phyloP scores from a whole-genome alignment of 2,797 vertebrate genomes.

The Gymnodraco acuticeps region DNA sequence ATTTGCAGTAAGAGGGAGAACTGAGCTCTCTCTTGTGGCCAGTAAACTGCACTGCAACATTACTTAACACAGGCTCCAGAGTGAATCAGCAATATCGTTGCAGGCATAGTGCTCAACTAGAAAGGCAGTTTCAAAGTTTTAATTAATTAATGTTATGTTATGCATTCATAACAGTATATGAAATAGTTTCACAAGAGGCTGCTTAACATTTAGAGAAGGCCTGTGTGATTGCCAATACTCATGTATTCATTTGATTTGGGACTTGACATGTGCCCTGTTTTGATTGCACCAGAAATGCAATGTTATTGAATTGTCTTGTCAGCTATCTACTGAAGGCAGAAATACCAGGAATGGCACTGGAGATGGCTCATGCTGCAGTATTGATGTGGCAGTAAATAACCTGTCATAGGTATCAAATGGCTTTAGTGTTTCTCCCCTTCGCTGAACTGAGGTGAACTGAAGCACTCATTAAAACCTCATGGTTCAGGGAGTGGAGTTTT shows the following conservation, averaged over 20 bases:
- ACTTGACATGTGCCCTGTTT: background rate
- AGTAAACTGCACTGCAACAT: slow-evolving; percentile 68
- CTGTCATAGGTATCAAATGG: slow-evolving; percentile 79
- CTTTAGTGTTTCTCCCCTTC: slow-evolving; percentile 69
- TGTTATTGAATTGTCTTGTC: background rate
- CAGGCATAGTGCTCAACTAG: slow-evolving; percentile 33
- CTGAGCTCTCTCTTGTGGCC: slow-evolving; percentile 82
- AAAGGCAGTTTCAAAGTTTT: slow-evolving; percentile 33
- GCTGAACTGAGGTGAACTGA: slow-evolving; percentile 71
- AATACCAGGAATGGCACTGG: slow-evolving; percentile 28
- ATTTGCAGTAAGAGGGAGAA: slow-evolving; percentile 48
- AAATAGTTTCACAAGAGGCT: slow-evolving; percentile 8
- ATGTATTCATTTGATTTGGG: slow-evolving; percentile 24
- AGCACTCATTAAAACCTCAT: slow-evolving; percentile 72
- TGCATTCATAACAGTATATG: slow-evolving; percentile 13
- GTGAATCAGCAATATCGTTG: slow-evolving; percentile 81
- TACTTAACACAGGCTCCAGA: slow-evolving; percentile 61
- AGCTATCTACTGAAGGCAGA: slow-evolving; percentile 15
- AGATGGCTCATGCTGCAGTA: slow-evolving; percentile 74
- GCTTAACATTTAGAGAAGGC: slow-evolving; percentile 8
- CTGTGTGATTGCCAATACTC: slow-evolving; percentile 10
- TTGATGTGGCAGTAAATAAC: slow-evolving; percentile 75
- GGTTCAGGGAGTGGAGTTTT: slow-evolving; percentile 62
- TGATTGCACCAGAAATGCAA: background rate
- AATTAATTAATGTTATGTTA: slow-evolving; percentile 42